A percentile compares a stretch with the other conserved stretches of the same genome.
phyloP scores from a whole-genome alignment of 2,888 invertebrate species.

The Orchesellides sinensis region DNA sequence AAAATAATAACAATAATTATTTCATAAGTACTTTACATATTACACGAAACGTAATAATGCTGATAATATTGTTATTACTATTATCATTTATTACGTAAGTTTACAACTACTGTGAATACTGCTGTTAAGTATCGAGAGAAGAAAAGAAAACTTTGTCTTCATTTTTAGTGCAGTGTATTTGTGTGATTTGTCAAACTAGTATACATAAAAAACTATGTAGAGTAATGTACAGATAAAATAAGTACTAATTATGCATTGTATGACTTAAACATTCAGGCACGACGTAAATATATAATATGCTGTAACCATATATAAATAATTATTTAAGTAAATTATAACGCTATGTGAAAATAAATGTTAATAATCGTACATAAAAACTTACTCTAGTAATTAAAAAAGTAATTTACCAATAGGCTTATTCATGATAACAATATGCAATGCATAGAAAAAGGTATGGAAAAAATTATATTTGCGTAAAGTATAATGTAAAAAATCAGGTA shows the following conservation, averaged over 20 bases:
- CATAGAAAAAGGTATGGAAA: not conserved
- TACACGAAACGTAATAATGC: not conserved
- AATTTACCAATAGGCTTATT: not conserved
- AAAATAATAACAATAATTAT: too few relatives aligned
- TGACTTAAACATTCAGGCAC: slow-evolving; percentile 1
- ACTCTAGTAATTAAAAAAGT: not conserved
- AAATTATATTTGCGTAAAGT: not conserved
- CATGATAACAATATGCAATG: not conserved
- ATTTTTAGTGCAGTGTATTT: slow-evolving; percentile 15
- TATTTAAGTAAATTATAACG: not conserved
- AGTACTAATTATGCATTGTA: not conserved
- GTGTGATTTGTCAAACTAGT: slow-evolving; percentile 5
- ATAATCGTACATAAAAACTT: not conserved
- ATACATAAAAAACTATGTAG: not conserved
- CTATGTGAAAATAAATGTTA: not conserved
- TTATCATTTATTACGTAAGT: not conserved
- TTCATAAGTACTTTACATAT: too few relatives aligned
- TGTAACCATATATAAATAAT: not conserved
- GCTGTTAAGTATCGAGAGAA: not conserved
- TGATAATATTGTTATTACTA: too few relatives aligned
- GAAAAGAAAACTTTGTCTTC: too few relatives aligned
- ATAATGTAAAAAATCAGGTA: not conserved
- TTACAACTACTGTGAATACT: not conserved
- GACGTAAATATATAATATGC: not conserved
- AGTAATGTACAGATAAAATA: not conserved